Evolutionary conservation across 2,888 invertebrate genomes (phyloP), one percentile per base, ranked within the genome.

Genomic region (Falcaria lacertinaria): DNA sequence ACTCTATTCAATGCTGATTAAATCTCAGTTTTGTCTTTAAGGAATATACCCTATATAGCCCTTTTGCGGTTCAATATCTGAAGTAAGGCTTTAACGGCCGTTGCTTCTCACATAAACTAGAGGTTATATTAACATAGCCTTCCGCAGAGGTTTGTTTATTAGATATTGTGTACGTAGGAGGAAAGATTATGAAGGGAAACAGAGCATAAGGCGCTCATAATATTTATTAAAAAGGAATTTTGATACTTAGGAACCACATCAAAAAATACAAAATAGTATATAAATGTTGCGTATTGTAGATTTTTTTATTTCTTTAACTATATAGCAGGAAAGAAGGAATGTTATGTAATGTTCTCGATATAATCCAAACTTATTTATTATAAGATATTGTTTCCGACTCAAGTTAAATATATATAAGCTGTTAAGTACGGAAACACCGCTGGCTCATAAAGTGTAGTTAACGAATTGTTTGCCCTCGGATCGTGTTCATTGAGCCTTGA

Each of bases 401-500:
- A n/a, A 22, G 22, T 22, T 7, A 1, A 5, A 5, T 22, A 6
- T 22, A 22, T 6, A 22, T 22, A 28, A 11, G 1, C 11, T 28
- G 25, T 25, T 25, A 25, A 25, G 28, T 7, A 7, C 2, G 11
- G 11, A 28, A 28, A 11, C 28, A 28, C 11, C 8, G 3, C 28
- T 11, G 11, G 28, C 11, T 32, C 13, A 62, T 58, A 52, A 50
- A 44, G 40, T 34, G 44, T 46, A 50, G 48, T 48, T 45, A 55
- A 51, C 54, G 52, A 66, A 60, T 62, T 62, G 52, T 53, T 56
- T 52, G 51, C 54, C 51, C 40, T 41, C 52, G 54, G 48, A 53
- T 53, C 61, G 45, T 62, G 66, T 57, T 55, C 59, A 63, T 57
- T 70, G 68, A 67, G 68, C 70, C 73, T 64, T 64, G 64, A 74